Percentiles rank a stretch among this genome's conserved stretches.
phyloP scores from a whole-genome alignment of 2,888 invertebrate species.

The Xestia ashworthii region DNA sequence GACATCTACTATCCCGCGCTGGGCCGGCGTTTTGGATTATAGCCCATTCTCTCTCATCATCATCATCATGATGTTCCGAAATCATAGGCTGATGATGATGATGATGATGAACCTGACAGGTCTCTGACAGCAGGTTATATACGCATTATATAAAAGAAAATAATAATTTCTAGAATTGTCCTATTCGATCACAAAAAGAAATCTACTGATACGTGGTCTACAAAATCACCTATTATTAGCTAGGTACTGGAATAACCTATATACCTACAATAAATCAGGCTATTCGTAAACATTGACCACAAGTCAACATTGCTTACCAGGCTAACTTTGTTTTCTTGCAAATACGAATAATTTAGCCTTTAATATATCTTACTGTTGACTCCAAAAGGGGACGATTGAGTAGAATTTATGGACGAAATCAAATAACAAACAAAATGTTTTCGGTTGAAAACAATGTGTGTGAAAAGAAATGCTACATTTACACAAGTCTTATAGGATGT shows the following conservation, averaged over 20 bases:
- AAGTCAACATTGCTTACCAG: conserved; percentile 34
- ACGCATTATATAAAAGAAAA: no score
- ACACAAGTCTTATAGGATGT: neutral
- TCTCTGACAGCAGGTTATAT: no score
- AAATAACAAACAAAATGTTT: conserved; percentile 52
- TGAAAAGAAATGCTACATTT: neutral
- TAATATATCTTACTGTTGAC: conserved; percentile 52
- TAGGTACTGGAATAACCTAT: neutral
- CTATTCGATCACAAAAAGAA: neutral
- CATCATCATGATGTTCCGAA: no score
- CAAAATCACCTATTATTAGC: neutral
- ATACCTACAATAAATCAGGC: conserved; percentile 49
- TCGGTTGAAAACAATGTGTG: neutral
- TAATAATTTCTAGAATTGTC: no score
- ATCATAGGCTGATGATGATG: no score
- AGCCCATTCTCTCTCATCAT: no score
- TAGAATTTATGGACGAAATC: conserved; percentile 54
- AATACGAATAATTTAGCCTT: conserved; percentile 62
- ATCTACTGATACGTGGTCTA: neutral
- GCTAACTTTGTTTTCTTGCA: conserved; percentile 54
- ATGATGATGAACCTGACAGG: no score
- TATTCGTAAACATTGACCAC: conserved; percentile 51
- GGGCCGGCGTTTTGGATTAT: no score
- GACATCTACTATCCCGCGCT: no score
- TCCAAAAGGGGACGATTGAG: conserved; percentile 36